Conservation (phyloP, 2,113 vertebrate genomes). For the Muscicapa adusta region DNA sequence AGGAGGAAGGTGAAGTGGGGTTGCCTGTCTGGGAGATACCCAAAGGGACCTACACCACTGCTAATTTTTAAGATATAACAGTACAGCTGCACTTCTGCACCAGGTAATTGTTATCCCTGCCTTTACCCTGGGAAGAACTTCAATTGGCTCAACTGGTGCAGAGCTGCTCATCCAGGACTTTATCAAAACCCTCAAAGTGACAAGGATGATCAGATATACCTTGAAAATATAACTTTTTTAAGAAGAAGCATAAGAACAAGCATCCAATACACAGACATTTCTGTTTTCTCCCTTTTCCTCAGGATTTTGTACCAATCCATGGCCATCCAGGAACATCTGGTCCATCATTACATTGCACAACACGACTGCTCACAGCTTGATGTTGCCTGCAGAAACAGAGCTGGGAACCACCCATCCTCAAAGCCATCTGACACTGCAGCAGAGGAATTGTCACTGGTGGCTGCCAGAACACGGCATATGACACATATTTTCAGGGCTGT, state of each 20-base stretch:
- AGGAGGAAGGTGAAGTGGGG: slow-evolving; percentile 2
- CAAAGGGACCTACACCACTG: background rate
- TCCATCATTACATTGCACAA: background rate
- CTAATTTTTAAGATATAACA: background rate
- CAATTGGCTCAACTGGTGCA: background rate
- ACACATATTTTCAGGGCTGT: background rate
- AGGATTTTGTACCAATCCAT: background rate
- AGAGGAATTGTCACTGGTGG: background rate
- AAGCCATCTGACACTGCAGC: background rate
- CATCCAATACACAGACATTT: background rate
- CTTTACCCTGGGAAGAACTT: background rate
- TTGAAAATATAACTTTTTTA: background rate
- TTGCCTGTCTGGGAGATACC: background rate
- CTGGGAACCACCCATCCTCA: background rate
- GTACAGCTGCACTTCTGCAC: background rate
- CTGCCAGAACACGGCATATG: background rate
- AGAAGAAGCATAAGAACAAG: background rate
- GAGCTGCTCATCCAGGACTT: background rate
- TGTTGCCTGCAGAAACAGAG: background rate
- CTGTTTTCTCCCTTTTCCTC: background rate
- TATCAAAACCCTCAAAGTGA: background rate
- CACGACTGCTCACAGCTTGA: background rate
- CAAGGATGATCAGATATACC: background rate
- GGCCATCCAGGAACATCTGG: background rate
- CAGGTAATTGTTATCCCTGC: background rate